Conservation (phyloP, 1,140 invertebrate species). For the Aphaenogaster rudis region DNA sequence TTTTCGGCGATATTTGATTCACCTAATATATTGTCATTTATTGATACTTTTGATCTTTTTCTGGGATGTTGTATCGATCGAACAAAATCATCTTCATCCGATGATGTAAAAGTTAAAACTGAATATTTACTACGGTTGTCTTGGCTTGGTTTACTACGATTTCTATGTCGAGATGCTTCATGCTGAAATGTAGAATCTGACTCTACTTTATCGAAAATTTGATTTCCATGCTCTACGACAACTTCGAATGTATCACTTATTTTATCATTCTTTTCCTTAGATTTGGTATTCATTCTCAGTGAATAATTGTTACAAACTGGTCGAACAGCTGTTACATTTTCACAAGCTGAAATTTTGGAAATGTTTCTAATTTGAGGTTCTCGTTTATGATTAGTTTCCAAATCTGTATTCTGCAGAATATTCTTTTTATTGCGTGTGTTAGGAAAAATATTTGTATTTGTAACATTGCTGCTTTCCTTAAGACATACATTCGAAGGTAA, state of each 20-base stretch:
- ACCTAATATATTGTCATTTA: background rate
- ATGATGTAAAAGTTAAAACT: conserved; percentile 26
- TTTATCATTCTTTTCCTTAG: background rate
- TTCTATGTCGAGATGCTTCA: background rate
- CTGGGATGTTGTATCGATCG: background rate
- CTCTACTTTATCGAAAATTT: background rate
- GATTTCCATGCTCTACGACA: background rate
- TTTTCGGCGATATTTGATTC: background rate
- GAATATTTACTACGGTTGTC: background rate
- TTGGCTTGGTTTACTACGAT: background rate
- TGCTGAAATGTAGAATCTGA: background rate
- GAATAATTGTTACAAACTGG: conserved; percentile 2
- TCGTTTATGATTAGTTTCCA: background rate
- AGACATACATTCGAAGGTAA: background rate
- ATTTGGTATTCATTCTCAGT: background rate
- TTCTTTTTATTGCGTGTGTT: background rate
- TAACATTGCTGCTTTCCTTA: background rate
- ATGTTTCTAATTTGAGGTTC: background rate
- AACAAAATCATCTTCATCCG: conserved; percentile 43
- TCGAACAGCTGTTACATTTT: background rate
- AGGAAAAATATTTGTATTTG: background rate
- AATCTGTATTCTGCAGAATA: background rate
- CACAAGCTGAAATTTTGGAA: background rate
- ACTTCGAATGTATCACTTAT: background rate
- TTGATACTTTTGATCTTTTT: conserved; percentile 24